Percentiles rank a stretch among this genome's conserved stretches.
These are phyloP conservation scores for Polymixis lichenea DNA, from an alignment of 2,888 invertebrate genomes.

Conservation along the genomic window DNA sequence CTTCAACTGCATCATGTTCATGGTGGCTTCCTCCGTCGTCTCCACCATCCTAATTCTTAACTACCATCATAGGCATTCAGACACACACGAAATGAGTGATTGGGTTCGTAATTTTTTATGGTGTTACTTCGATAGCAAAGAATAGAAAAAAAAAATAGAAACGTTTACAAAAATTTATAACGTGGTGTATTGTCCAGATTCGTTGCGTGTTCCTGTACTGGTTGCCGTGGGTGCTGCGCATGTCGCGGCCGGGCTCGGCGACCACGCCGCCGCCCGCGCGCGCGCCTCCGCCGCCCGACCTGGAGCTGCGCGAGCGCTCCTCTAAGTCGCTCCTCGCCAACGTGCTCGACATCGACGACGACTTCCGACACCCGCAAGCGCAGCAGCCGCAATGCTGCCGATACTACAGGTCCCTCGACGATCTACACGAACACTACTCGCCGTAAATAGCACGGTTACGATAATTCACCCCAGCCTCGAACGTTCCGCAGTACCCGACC, in stretches of 20 bases:
- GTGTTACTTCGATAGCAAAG: neutral
- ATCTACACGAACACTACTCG: constrained; percentile 91
- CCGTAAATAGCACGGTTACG: constrained; percentile 90
- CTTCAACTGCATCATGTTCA: constrained; percentile 99
- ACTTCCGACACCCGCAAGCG: constrained; percentile 95
- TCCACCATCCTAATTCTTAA: constrained; percentile 99
- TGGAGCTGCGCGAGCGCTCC: constrained; percentile 97
- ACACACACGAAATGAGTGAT: constrained; percentile 99
- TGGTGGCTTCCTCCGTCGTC: constrained; percentile 99
- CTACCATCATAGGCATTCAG: constrained; percentile 99
- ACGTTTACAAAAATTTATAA: constrained; percentile 1
- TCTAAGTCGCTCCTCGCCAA: constrained; percentile 99
- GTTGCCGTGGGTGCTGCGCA: constrained; percentile 99
- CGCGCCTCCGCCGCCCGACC: constrained; percentile 94
- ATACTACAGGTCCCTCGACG: constrained; percentile 94
- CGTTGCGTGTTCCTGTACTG: constrained; percentile 98
- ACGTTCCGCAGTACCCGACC: constrained; percentile 89
- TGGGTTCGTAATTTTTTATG: constrained; percentile 93
- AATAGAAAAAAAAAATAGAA: no score
- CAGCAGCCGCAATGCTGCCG: constrained; percentile 94
- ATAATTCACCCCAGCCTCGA: constrained; percentile 88
- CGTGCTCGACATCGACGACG: constrained; percentile 99
- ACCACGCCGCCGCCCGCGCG: constrained; percentile 92
- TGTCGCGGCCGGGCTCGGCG: constrained; percentile 94
- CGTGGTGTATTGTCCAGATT: constrained; percentile 90